These are phyloP conservation scores for Caranx ignobilis DNA, from an alignment of 2,113 vertebrate genomes.

Conservation along the genomic window DNA sequence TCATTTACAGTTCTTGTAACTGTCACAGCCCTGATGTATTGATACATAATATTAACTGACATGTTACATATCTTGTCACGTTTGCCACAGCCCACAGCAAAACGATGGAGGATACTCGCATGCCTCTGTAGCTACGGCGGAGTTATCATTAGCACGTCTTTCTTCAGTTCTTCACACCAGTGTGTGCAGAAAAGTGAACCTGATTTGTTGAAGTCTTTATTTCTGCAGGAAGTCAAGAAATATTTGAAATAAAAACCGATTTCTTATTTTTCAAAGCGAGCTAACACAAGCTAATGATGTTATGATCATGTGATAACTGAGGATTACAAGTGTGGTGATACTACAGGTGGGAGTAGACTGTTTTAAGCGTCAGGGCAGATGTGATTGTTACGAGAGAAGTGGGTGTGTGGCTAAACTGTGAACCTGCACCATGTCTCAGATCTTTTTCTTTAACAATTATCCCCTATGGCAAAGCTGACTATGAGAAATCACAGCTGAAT, in stretches of 20 bases:
- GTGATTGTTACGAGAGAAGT: slow-evolving; percentile 50
- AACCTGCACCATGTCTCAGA: slow-evolving; percentile 35
- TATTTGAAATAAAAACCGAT: background rate
- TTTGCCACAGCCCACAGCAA: background rate
- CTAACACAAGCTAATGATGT: slow-evolving; percentile 4
- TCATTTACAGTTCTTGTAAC: background rate
- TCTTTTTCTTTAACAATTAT: slow-evolving; percentile 61
- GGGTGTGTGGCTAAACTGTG: slow-evolving; percentile 6
- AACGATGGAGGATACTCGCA: background rate
- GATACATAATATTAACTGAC: background rate
- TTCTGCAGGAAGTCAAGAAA: background rate
- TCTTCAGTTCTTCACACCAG: background rate
- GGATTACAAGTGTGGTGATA: background rate
- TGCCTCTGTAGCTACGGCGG: background rate
- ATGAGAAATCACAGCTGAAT: slow-evolving; percentile 71
- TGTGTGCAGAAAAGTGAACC: background rate
- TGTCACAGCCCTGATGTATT: background rate
- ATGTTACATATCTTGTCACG: background rate
- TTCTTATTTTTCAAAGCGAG: background rate
- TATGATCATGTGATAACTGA: slow-evolving; percentile 6
- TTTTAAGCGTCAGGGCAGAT: slow-evolving; percentile 34
- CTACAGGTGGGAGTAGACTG: background rate
- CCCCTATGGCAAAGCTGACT: slow-evolving; percentile 59
- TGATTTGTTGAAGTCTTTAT: background rate
- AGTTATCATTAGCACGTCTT: background rate